Evolutionary conservation across 1,140 invertebrate genomes (phyloP).

Genomic region (Teleopsis dalmanni): DNA sequence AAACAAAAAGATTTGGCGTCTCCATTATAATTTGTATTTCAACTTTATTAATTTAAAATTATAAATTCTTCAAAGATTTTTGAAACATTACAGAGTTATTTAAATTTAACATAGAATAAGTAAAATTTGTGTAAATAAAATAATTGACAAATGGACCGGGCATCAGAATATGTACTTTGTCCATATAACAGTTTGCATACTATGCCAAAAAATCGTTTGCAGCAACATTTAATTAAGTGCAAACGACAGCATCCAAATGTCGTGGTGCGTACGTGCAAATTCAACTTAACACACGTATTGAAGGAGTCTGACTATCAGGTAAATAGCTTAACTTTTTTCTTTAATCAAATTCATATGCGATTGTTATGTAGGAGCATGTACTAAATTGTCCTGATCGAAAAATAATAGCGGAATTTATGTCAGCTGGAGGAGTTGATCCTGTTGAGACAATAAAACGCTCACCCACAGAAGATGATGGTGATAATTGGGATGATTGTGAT

Average conservation of each 20-base stretch:
- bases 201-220: constrained; percentile 7
- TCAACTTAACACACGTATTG: constrained; percentile 11
- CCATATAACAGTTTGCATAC: constrained; percentile 10
- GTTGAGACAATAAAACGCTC: too few species aligned
- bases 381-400: constrained; percentile 13
- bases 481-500: constrained; percentile 15
- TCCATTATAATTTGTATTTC: too few species aligned
- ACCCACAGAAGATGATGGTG: too few species aligned
- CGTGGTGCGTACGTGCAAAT: constrained; percentile 10
- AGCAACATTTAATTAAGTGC: constrained; percentile 11
- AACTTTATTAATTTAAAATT: too few species aligned
- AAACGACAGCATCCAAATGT: constrained; percentile 10
- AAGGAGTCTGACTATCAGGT: constrained; percentile 12
- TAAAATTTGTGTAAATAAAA: too few species aligned
- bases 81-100: too few species aligned
- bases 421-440: too few species aligned
- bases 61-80: too few species aligned
- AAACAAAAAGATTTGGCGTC: too few species aligned
- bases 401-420: constrained; percentile 12
- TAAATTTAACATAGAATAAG: too few species aligned
- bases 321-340: background rate
- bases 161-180: too few species aligned
- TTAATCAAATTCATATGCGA: background rate
- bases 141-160: too few species aligned
- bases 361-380: constrained; percentile 8